Conservation (phyloP, 2,888 invertebrate species). For the Acronicta leporina region DNA sequence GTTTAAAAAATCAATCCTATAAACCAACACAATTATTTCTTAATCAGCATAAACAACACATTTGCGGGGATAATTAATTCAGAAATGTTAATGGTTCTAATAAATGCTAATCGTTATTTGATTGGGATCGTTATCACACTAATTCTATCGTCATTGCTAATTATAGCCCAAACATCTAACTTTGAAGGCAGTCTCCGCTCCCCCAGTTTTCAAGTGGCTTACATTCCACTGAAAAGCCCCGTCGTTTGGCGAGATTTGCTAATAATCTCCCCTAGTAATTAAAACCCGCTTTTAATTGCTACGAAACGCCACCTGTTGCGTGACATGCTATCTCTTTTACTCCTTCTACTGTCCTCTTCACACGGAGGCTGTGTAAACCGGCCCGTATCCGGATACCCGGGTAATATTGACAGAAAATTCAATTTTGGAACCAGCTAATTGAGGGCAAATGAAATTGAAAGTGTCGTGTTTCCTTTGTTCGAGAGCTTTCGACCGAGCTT, state of each 20-base stretch:
- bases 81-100: conserved; percentile 46
- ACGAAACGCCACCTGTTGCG: conserved; percentile 86
- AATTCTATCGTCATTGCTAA: conserved; percentile 54
- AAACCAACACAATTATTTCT: conserved; percentile 40
- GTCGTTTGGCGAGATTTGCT: conserved; percentile 81
- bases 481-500: conserved; percentile 70
- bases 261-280: conserved; percentile 89
- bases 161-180: conserved; percentile 54
- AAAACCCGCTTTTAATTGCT: conserved; percentile 88
- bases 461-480: conserved; percentile 79
- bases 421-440: conserved; percentile 84
- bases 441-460: conserved; percentile 85
- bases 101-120: conserved; percentile 58
- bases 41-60: conserved; percentile 55
- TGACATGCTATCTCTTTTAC: conserved; percentile 58
- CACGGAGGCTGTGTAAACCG: conserved; percentile 76
- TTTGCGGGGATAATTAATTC: conserved; percentile 44
- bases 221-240: conserved; percentile 81
- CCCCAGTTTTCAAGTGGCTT: conserved; percentile 78
- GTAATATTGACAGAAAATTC: conserved; percentile 85
- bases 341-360: conserved; percentile 60
- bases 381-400: conserved; percentile 86
- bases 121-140: conserved; percentile 45
- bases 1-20: conserved; percentile 29
- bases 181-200: conserved; percentile 57